Evolutionary conservation across 2,797 vertebrate species (phyloP), one percentile per base, ranked within the genome.

Genomic region (Scarus forsteni): DNA sequence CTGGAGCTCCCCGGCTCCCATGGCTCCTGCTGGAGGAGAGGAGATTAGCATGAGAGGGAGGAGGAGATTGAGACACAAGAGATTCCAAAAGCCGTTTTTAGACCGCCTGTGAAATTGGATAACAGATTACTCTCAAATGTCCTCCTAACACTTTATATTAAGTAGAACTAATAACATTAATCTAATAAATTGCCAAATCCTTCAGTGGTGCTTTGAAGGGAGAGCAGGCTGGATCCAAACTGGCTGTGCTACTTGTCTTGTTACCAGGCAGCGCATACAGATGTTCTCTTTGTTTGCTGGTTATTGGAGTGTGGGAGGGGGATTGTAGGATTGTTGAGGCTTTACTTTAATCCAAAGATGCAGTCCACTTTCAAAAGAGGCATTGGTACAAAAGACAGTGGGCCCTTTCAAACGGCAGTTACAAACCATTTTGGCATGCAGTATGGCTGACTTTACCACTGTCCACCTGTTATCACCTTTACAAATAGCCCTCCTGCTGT

Each of bases 111-210:
- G 84, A 89, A 93, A 92, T 88, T 89, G 88, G 88, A 92, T 91
- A 91, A 91, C 85, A 89, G 88, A 92, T 92, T 90, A 84, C 73
- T 91, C 87, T 85, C 74, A 75, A 92, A 88, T 87, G 86, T 89
- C 83, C 83, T 83, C 81, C 64, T 82, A 90, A 87, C 82, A 83
- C 74, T 88, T 86, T 73, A 76, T 77, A 89, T 90, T 88, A 90
- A 89, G 85, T 91, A 85, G 88, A 93, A 92, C 92, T 91, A 92
- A 92, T 92, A 82, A 79, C 88, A 90, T 84, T 86, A 88, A 86
- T 87, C 79, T 67, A 91, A 86, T 89, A 87, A 88, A 87, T 77
- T 85, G 76, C 52, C 77, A 83, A 85, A 84, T 89, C 73, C 68
- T 79, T 88, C 40, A 74, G 60, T 59, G 65, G 70, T 51, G 67